Evolutionary conservation across 2,797 vertebrate species (phyloP), one percentile per base, ranked within the genome.

Genomic region (Notolabrus celidotus): DNA sequence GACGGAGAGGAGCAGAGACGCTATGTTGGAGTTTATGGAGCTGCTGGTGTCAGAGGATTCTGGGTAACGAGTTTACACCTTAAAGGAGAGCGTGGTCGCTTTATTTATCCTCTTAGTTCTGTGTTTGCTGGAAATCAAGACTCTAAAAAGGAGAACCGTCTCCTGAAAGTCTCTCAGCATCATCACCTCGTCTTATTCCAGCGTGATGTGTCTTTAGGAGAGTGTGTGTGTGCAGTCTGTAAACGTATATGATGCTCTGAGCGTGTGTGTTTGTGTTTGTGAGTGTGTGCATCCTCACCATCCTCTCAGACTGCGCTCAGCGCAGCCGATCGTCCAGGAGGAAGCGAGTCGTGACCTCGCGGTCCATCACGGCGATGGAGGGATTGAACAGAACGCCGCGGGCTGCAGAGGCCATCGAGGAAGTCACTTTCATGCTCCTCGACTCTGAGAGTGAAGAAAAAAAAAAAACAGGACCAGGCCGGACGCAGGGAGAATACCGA

Each of bases 341-440:
- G 82, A 86, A 87, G 82, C 34, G 63, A 86, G 79, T 86, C 70
- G 71, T 84, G 81, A 89, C 84, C 84, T 75, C 10, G 15, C 1
- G 74, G 66, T 84, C 78, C 82, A 82, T 81, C 62, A 67, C 0
- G 61, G 86, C 80, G 47, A 65, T 55, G 84, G 39, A 68, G 74
- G 74, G 82, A 81, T 58, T 43, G 80, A 77, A 34, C 33, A 20
- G 65, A 66, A 7, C 61, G 85, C 85, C 50, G 68, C 45, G 7
- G 77, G 86, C 67, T 58, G 73, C 52, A 50, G 78, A 71, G 78
- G 60, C 71, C 71, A 80, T 74, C 39, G 57, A 84, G 80, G 83
- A 78, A 86, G 81, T 84, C 84, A 81, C 86, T 85, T 86, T 84
- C 73, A 85, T 80, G 77, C 46, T 47, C 46, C 74, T 86, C 53